Conservation (phyloP, 2,888 invertebrate genomes). For the Ectemnius continuus region DNA sequence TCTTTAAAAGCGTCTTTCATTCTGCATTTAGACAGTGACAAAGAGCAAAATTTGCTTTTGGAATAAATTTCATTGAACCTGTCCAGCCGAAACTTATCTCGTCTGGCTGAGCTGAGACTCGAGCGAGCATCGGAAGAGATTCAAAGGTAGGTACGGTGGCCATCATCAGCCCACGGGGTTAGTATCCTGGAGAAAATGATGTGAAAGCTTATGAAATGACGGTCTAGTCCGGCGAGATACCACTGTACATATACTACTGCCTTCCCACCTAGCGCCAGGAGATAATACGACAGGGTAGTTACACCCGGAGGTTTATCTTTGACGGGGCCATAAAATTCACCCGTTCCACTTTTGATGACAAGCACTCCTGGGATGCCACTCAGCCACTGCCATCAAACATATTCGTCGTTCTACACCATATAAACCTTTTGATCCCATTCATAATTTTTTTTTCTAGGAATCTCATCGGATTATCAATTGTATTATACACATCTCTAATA, state of each 20-base stretch:
- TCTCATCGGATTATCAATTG: too few species aligned
- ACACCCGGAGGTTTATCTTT: constrained; percentile 64
- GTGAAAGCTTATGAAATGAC: constrained; percentile 64
- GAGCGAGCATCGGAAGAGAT: constrained; percentile 44
- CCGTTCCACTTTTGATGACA: constrained; percentile 58
- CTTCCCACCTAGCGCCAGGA: constrained; percentile 54
- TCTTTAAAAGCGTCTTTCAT: too few species aligned
- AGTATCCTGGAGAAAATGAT: constrained; percentile 57
- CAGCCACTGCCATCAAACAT: constrained; percentile 54
- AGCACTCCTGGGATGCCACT: constrained; percentile 30
- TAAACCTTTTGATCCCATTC: constrained; percentile 24
- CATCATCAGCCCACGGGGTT: constrained; percentile 49
- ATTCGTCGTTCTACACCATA: constrained; percentile 28
- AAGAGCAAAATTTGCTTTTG: neutral
- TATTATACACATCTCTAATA: too few species aligned
- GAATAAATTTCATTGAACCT: neutral
- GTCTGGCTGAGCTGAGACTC: constrained; percentile 32
- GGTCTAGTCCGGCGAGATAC: constrained; percentile 59
- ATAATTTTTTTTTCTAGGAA: too few species aligned
- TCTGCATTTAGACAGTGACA: too few species aligned
- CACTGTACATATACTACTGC: constrained; percentile 41
- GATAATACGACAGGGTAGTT: constrained; percentile 62
- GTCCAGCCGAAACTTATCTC: constrained; percentile 21
- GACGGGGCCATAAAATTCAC: constrained; percentile 62
- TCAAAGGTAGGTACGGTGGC: constrained; percentile 47